Base-by-base conservation (phyloP, 2,113 vertebrate species). In the Siphamia tubifer region DNA sequence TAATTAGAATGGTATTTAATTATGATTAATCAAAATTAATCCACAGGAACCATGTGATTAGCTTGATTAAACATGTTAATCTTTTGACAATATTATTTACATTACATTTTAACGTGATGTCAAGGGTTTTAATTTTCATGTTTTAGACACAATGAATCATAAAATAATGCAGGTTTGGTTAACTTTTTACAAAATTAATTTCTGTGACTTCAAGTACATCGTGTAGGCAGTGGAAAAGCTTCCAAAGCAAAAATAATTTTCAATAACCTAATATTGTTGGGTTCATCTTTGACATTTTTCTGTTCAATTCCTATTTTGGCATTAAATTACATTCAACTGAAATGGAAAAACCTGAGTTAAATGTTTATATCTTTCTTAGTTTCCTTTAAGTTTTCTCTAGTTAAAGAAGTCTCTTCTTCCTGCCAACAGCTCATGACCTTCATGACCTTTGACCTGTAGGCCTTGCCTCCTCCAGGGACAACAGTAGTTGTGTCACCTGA, bases 381-480 rank as follows among this genome's bases (percentile, higher is more conserved):
- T 24, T 49, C 8, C 28, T 58, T 49, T 28, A 21, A 31, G 9
- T 24, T 16, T 38, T 47, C 11, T 10, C 24, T 24, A 62, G 28
- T 57, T 12, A 43, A 23, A 49, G 4, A 53, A 31, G 35, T 34
- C 6, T 43, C 49, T 24, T 55, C 54, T 20, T 57, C 43, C 35
- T 25, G 40, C 53, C 32, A 65, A 28, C 44, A 65, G 53, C 66
- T 19, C 15, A 40, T 79, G 77, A 73, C 79, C 80, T 53, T 40
- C 7, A 7, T 61, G 79, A 81, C 83, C 85, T 48, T 30, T 74
- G 55, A 80, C 58, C 76, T 53, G 39, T 10, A 8, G 15, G 6
- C 43, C 52, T 30, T 25, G 77, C 72, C 70, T 82, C 72, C 62
- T 58, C 25, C 61, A 35, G 61, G 34, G 51, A 86, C 81, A 77